Evolutionary conservation across 2,888 invertebrate species (phyloP).

Genomic region (Lordiphosa andalusiaca): DNA sequence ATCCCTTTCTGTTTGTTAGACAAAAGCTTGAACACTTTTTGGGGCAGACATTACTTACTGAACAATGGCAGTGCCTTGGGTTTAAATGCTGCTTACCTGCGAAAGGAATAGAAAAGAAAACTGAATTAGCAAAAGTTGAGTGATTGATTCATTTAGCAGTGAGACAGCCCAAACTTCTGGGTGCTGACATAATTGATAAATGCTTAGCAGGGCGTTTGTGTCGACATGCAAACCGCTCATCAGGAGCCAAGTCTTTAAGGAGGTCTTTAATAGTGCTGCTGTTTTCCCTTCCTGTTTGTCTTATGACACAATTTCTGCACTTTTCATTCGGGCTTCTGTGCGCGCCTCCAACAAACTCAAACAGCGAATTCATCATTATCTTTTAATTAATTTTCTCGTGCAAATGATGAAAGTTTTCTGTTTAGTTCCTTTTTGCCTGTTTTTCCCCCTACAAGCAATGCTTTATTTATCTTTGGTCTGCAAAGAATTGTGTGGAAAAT

Average conservation of each 20-base stretch:
- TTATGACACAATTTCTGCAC: constrained; percentile 29
- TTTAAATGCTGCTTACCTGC: constrained; percentile 57
- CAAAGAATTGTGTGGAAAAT: constrained; percentile 32
- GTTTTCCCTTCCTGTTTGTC: constrained; percentile 27
- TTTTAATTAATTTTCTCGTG: constrained; percentile 47
- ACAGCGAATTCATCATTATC: constrained; percentile 43
- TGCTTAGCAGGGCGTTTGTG: constrained; percentile 56
- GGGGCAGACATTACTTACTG: constrained; percentile 28
- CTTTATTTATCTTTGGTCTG: constrained; percentile 53
- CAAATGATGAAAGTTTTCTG: constrained; percentile 36
- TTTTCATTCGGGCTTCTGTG: constrained; percentile 16
- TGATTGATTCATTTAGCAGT: constrained; percentile 28
- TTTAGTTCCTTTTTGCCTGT: constrained; percentile 14
- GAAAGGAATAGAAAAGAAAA: constrained; percentile 29
- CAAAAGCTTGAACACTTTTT: constrained; percentile 36
- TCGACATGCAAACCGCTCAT: constrained; percentile 63
- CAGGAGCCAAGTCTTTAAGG: constrained; percentile 25
- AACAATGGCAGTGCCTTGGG: constrained; percentile 14
- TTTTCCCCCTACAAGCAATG: constrained; percentile 30
- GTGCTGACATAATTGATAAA: constrained; percentile 56
- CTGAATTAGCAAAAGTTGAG: constrained; percentile 33
- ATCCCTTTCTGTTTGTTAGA: constrained; percentile 13
- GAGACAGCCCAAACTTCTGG: constrained; percentile 34
- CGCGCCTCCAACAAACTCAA: constrained; percentile 18
- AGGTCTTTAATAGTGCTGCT: neutral